phyloP scores from a whole-genome alignment of 2,797 vertebrate species.

The Mus caroli region DNA sequence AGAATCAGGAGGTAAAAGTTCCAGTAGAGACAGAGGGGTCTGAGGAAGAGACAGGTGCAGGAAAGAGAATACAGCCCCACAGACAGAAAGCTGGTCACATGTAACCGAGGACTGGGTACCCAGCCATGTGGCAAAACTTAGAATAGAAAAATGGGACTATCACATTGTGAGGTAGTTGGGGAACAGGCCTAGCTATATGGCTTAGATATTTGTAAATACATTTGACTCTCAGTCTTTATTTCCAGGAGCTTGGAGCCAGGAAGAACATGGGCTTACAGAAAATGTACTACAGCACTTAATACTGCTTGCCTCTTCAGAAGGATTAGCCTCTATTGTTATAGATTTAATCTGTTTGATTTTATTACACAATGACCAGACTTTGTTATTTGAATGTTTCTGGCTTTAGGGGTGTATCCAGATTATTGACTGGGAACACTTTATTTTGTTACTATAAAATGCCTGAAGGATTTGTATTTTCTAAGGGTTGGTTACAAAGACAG shows the following conservation, averaged over 20 bases:
- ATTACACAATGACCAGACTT: not conserved
- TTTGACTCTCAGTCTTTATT: not conserved
- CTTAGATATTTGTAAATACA: not conserved
- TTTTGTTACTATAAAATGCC: not conserved
- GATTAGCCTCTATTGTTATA: conserved; percentile 47
- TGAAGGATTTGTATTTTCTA: not conserved
- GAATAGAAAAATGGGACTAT: not conserved
- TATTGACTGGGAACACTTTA: rapidly evolving
- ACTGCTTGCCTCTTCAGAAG: not conserved
- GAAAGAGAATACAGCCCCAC: not conserved
- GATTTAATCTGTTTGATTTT: conserved; percentile 37
- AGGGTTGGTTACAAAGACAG: not conserved
- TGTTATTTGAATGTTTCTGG: not conserved
- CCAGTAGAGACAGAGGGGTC: not conserved
- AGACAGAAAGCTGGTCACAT: not conserved
- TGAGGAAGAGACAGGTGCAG: not conserved
- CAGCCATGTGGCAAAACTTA: not conserved
- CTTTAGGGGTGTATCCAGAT: not conserved
- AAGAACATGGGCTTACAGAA: not conserved
- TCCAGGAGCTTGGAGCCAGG: not conserved
- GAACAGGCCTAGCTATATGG: not conserved
- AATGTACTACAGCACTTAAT: not conserved
- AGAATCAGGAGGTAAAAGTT: not conserved
- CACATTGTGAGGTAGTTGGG: not conserved
- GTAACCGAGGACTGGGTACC: not conserved